phyloP scores from a whole-genome alignment of 1,140 invertebrate genomes.

The Drosophila orena region DNA sequence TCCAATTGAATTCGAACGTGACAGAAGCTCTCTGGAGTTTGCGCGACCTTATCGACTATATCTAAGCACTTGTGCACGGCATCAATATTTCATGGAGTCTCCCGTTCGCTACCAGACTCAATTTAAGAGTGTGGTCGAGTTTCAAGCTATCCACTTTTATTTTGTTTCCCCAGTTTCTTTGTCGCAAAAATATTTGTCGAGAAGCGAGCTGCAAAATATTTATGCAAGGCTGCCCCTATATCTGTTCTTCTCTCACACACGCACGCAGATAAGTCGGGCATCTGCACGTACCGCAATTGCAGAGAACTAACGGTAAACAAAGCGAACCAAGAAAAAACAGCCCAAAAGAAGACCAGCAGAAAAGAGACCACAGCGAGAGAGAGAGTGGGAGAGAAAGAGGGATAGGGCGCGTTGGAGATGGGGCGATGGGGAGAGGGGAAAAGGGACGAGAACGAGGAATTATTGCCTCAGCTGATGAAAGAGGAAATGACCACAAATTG shows the following conservation, averaged over 20 bases:
- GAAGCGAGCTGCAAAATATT: slow-evolving; percentile 52
- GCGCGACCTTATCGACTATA: slow-evolving; percentile 2
- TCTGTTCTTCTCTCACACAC: slow-evolving; percentile 12
- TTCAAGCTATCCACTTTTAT: neutral
- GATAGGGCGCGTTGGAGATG: too few species aligned
- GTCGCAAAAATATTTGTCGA: slow-evolving; percentile 43
- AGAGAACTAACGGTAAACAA: slow-evolving; percentile 45
- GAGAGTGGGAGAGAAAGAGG: neutral
- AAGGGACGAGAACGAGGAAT: slow-evolving; percentile 38
- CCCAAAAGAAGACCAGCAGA: slow-evolving; percentile 10
- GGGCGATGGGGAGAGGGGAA: neutral
- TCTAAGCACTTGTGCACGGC: slow-evolving; percentile 25
- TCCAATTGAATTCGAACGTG: slow-evolving; percentile 8
- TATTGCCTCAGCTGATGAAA: slow-evolving; percentile 77
- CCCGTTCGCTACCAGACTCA: slow-evolving; percentile 28
- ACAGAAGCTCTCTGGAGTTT: slow-evolving; percentile 3
- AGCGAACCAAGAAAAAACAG: slow-evolving; percentile 39
- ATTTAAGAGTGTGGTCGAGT: slow-evolving; percentile 31
- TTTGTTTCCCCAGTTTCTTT: slow-evolving; percentile 5
- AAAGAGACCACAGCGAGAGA: neutral
- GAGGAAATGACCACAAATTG: slow-evolving; percentile 82
- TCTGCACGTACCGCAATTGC: slow-evolving; percentile 47
- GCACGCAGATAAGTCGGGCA: slow-evolving; percentile 20
- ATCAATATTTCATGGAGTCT: slow-evolving; percentile 34
- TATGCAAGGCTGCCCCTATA: slow-evolving; percentile 34